phyloP scores from a whole-genome alignment of 2,113 vertebrate species.

The Alethe castanea region DNA sequence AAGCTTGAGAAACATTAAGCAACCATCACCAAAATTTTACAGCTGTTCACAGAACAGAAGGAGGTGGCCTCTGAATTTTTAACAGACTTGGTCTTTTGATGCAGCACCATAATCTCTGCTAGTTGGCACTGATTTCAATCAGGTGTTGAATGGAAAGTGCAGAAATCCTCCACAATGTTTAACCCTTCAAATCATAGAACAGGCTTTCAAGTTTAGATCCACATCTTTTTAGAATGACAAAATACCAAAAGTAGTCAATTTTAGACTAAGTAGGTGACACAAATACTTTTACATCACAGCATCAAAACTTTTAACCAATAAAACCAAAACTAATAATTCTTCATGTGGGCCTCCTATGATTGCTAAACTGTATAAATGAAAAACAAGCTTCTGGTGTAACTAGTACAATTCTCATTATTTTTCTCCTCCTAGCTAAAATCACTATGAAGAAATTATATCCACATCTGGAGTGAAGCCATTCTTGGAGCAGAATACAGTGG shows the following conservation, averaged over 20 bases:
- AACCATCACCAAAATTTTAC: not conserved
- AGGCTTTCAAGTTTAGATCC: not conserved
- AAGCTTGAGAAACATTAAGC: not conserved
- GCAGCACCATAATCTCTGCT: not conserved
- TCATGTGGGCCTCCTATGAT: not conserved
- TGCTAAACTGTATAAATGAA: not conserved
- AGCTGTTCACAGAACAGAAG: not conserved
- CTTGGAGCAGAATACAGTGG: not conserved
- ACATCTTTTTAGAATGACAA: not conserved
- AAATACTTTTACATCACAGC: not conserved
- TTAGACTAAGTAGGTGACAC: not conserved
- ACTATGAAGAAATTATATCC: not conserved
- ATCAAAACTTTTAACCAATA: not conserved
- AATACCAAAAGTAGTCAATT: not conserved
- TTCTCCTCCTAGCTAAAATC: not conserved
- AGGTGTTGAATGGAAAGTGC: not conserved
- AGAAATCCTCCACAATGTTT: not conserved
- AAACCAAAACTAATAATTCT: not conserved
- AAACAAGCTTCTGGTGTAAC: not conserved
- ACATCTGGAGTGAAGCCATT: not conserved
- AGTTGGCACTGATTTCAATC: not conserved
- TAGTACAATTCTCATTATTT: not conserved
- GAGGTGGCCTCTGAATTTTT: not conserved
- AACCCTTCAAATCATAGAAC: not conserved
- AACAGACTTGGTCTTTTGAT: not conserved